These are phyloP conservation scores for Egretta garzetta DNA, from an alignment of 2,113 vertebrate species.

Conservation along the genomic window DNA sequence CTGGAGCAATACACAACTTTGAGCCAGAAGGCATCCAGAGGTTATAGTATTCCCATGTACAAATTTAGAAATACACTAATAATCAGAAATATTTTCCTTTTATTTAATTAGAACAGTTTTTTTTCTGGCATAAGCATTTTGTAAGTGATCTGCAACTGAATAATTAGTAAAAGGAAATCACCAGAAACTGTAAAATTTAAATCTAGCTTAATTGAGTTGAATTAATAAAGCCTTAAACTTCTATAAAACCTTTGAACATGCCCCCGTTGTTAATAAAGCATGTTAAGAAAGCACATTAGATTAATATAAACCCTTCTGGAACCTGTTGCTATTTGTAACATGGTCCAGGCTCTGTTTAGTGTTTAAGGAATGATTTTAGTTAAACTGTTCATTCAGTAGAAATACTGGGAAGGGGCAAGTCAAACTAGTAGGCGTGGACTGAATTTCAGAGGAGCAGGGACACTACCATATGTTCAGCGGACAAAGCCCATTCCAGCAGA, in stretches of 20 bases:
- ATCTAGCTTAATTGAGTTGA: neutral
- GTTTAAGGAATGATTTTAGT: neutral
- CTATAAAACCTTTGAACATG: neutral
- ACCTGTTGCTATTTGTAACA: neutral
- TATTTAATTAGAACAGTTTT: neutral
- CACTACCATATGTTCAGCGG: fast-evolving
- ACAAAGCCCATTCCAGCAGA: neutral
- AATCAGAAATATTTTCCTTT: neutral
- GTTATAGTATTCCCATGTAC: neutral
- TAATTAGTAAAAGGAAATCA: constrained; percentile 16
- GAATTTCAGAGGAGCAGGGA: neutral
- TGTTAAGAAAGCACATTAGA: neutral
- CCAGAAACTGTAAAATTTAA: neutral
- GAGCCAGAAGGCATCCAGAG: neutral
- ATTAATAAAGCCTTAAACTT: neutral
- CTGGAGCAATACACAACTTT: neutral
- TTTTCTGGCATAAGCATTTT: neutral
- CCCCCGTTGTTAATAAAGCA: neutral
- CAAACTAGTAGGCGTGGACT: neutral
- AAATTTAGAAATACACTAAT: neutral
- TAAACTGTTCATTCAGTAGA: neutral
- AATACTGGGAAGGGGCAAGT: neutral
- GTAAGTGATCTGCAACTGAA: neutral
- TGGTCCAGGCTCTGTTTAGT: neutral
- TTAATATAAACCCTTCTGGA: neutral